Conservation (phyloP, 2,888 invertebrate genomes). For the Coecobrya sp. region DNA sequence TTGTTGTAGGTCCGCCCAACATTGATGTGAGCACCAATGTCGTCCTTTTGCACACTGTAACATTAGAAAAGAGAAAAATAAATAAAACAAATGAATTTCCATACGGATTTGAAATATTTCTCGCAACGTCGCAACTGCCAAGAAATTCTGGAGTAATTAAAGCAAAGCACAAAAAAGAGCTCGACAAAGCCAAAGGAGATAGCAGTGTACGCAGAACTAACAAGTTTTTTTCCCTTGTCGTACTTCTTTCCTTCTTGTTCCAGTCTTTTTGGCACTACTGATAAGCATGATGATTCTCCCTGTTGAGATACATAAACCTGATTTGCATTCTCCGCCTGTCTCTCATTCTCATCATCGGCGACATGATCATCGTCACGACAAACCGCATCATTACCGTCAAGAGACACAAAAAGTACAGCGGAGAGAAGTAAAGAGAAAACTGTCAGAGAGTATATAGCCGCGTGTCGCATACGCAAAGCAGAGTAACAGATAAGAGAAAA, state of each 20-base stretch:
- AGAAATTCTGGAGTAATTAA: neutral
- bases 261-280: neutral
- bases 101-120: too few species aligned
- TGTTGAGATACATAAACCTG: slow-evolving; percentile 11
- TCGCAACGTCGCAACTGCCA: too few species aligned
- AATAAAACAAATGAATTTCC: neutral
- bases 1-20: slow-evolving; percentile 98
- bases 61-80: neutral
- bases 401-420: slow-evolving; percentile 2
- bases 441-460: neutral
- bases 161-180: neutral
- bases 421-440: neutral
- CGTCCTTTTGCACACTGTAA: slow-evolving; percentile 95
- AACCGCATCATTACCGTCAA: slow-evolving; percentile 47
- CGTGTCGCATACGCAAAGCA: neutral
- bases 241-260: neutral
- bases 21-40: slow-evolving; percentile 98
- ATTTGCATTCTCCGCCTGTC: slow-evolving; percentile 27
- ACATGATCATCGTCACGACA: neutral
- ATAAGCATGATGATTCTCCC: neutral
- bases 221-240: neutral
- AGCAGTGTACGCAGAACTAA: neutral
- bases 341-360: slow-evolving; percentile 10
- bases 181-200: neutral
- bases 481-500: slow-evolving; percentile 16